Evolutionary conservation across 2,888 invertebrate genomes (phyloP), one percentile per base, ranked within the genome.

Genomic region (Baccha elongata): DNA sequence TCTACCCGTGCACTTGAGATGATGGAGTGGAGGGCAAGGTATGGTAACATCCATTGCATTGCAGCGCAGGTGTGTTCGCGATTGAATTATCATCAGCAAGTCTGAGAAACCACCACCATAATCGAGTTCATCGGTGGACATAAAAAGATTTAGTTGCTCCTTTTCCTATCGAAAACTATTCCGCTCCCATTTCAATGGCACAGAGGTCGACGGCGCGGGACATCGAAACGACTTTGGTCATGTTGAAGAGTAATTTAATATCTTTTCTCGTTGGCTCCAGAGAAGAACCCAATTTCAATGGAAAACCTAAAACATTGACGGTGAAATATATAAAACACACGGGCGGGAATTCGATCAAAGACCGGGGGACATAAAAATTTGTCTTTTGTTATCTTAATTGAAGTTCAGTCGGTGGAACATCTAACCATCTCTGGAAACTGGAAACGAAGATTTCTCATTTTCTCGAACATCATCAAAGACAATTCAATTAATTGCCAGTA

Each of bases 371-470:
- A 60, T 62, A 37, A 73, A 78, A 79, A 79, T 79, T 79, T 53
- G 68, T 81, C 75, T 75, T 74, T 81, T 80, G 78, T 80, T 81
- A 81, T 75, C 76, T 81, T 71, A 81, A 81, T 81, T 76, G 71
- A 81, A 71, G 74, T 80, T 80, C 35, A 46, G n/a, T 46, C 46
- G 13, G 17, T 26, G 67, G 46, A 40, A 29, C 37, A 53, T 35
- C 29, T 44, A 68, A 19, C 15, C 40, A 35, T 46, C 48, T 6
- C 26, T 3, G 26, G 26, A 26, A 53, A 53, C 37, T 32, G 53
- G n/a, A n/a, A 53, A 37, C 46, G 46, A 46, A 37, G 29, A 32
- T 32, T 32, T 8, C 8, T 32, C 29, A n/a, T n/a, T n/a, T n/a
- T n/a, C n/a, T n/a, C n/a, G n/a, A n/a, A n/a, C n/a, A n/a, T n/a